Evolutionary conservation across 2,113 vertebrate species (phyloP).

Genomic region (Nesogale talazaci): DNA sequence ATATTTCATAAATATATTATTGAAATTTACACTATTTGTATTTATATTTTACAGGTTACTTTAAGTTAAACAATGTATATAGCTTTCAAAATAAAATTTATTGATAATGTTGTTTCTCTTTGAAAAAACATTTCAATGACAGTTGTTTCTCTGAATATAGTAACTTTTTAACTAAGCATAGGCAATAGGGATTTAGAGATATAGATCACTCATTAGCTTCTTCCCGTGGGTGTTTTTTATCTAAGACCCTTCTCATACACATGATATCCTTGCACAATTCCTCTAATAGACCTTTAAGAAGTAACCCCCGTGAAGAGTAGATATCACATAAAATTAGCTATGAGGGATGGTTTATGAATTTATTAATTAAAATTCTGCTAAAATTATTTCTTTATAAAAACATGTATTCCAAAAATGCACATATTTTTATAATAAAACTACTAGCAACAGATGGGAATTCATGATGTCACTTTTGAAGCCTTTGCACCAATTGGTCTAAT

Average conservation of each 20-base stretch:
- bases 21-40: slow-evolving; percentile 63
- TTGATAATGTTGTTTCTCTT: slow-evolving; percentile 56
- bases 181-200: slow-evolving; percentile 60
- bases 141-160: slow-evolving; percentile 65
- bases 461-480: not conserved
- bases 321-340: slow-evolving; percentile 59
- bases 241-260: slow-evolving; percentile 47
- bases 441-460: slow-evolving; percentile 41
- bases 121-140: slow-evolving; percentile 61
- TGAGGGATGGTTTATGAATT: slow-evolving; percentile 13
- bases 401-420: not conserved
- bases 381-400: slow-evolving; percentile 62
- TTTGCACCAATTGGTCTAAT: slow-evolving; percentile 18
- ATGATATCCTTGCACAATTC: slow-evolving; percentile 23
- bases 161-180: slow-evolving; percentile 67
- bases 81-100: slow-evolving; percentile 71
- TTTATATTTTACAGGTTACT: slow-evolving; percentile 51
- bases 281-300: not conserved
- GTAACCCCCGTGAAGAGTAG: slow-evolving; percentile 38
- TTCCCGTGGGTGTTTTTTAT: not conserved
- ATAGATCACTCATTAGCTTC: slow-evolving; percentile 70
- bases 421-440: slow-evolving; percentile 47
- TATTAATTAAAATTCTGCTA: slow-evolving; percentile 47
- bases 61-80: slow-evolving; percentile 48
- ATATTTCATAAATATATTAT: slow-evolving; percentile 70